Percentiles rank a stretch among this genome's conserved stretches.
phyloP scores from a whole-genome alignment of 23 tunicate species.

The Diplosoma virens region DNA sequence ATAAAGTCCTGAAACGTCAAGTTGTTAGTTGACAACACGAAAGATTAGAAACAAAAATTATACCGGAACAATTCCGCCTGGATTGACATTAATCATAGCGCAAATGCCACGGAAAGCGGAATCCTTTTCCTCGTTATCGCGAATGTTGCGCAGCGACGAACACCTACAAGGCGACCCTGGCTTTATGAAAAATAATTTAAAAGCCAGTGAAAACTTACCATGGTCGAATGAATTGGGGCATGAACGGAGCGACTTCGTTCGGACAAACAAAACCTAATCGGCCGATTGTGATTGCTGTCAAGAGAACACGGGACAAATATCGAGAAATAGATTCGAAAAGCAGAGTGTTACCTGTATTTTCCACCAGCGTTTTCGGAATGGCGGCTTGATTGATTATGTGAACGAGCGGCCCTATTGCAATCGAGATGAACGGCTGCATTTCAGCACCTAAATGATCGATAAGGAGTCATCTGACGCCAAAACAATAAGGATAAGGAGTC shows the following conservation, averaged over 20 bases:
- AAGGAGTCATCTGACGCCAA: neutral
- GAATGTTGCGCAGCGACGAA: constrained; percentile 88
- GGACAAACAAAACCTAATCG: constrained; percentile 93
- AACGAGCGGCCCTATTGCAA: constrained; percentile 57
- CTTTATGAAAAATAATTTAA: too few relatives aligned
- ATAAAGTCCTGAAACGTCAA: constrained; percentile 71
- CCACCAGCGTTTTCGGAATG: constrained; percentile 95
- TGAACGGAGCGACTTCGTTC: constrained; percentile 85
- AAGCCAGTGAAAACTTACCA: constrained; percentile 37
- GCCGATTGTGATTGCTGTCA: constrained; percentile 91
- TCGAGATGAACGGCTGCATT: constrained; percentile 75
- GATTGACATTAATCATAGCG: constrained; percentile 94
- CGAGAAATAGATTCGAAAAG: neutral
- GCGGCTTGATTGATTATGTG: constrained; percentile 66
- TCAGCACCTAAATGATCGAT: constrained; percentile 44
- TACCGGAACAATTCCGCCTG: constrained; percentile 83
- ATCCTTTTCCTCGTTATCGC: constrained; percentile 99
- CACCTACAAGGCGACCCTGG: too few relatives aligned
- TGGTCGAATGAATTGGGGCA: constrained; percentile 83
- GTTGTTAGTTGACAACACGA: neutral
- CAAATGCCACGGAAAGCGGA: constrained; percentile 99
- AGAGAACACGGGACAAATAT: neutral
- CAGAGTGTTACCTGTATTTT: constrained; percentile 65
- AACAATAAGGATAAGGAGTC: neutral
- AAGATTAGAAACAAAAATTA: too few relatives aligned